Evolutionary conservation across 2,888 invertebrate species (phyloP), one percentile per base, ranked within the genome.

Genomic region (Epinotia ramella): DNA sequence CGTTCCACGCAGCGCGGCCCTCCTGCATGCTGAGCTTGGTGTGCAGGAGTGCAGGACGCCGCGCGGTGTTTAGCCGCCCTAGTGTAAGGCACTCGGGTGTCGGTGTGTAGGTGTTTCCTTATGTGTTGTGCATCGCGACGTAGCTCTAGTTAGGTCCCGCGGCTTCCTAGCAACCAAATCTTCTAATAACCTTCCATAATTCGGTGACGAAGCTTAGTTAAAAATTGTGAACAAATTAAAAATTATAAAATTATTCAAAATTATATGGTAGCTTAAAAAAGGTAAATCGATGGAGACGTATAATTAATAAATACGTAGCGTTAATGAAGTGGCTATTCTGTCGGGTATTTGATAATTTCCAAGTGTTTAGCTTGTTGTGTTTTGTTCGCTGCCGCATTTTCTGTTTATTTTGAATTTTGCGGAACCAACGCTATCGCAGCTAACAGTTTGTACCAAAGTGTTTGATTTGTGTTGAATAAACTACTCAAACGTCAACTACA

Each of bases 381-480:
- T 92, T 88, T 83, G 87, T 90, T 91, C 87, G 89, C 89, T 81
- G 91, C 89, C 81, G 83, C 82, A 83, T 46, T 60, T 69, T 46
- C 56, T 67, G 85, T 87, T 82, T 81, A 82, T 86, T 82, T 82
- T 83, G 82, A 85, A 84, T 86, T 85, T 84, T 82, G 88, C 86
- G 85, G 86, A 86, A 86, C 82, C 85, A 87, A 87, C 86, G 91
- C 91, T 89, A 86, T 88, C 87, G 88, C 92, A 90, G 89, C 90
- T 90, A 92, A 93, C 90, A 89, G 89, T 93, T 91, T 94, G 94
- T 94, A 94, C 94, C 94, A 95, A 94, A 95, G 94, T 94, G 93
- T 94, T 94, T 93, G 93, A 93, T 91, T 94, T 94, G 93, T 94
- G 91, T 94, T 94, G 89, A 94, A 94, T 94, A 93, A 93, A 95